Percentiles rank a stretch among this genome's conserved stretches.
Conservation (phyloP, 2,113 vertebrate species). For the Bolborhynchus lineola region DNA sequence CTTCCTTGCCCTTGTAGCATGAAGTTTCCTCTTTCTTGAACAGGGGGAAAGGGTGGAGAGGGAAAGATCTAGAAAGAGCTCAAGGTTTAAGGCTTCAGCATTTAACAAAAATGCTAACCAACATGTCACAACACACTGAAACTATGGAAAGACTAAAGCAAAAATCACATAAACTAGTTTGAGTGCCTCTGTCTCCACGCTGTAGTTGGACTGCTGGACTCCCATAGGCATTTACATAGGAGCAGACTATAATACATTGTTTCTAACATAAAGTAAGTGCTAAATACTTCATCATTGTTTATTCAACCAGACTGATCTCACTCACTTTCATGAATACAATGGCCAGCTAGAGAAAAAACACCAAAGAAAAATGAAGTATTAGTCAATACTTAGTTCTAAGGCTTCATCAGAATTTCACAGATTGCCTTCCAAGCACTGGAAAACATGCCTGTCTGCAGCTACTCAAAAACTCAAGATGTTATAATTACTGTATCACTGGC, state of each 20-base stretch:
- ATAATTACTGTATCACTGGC: not conserved
- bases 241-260: not conserved
- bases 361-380: not conserved
- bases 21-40: not conserved
- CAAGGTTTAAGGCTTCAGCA: not conserved
- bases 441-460: not conserved
- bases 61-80: not conserved
- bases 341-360: not conserved
- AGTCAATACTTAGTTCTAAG: not conserved
- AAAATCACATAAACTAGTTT: not conserved
- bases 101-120: not conserved
- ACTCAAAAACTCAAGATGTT: not conserved
- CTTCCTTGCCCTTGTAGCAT: not conserved
- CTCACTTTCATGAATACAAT: not conserved
- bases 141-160: not conserved
- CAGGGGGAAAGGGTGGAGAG: not conserved
- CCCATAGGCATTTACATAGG: not conserved
- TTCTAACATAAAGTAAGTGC: not conserved
- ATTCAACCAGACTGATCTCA: not conserved
- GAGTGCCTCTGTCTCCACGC: not conserved
- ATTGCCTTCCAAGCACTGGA: not conserved
- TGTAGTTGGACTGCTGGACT: not conserved
- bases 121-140: not conserved
- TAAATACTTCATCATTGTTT: not conserved
- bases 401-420: not conserved